Evolutionary conservation across 2,797 vertebrate species (phyloP).

Genomic region (Mormyrus proboscirostris): DNA sequence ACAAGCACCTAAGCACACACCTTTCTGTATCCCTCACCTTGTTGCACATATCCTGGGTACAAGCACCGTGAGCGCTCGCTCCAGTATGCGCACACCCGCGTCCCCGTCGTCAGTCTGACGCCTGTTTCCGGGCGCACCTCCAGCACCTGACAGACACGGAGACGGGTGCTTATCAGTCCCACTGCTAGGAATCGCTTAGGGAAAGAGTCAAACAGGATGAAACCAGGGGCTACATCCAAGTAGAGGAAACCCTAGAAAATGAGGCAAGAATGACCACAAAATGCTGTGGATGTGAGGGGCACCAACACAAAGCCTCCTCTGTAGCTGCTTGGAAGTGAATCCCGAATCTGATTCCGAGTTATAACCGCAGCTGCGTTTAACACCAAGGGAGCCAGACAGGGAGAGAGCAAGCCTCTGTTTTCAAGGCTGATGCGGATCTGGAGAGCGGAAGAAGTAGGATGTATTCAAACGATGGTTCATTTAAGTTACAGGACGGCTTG

Average conservation of each 20-base stretch:
- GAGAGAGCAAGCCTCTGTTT: neutral
- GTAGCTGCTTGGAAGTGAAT: neutral
- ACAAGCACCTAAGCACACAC: slow-evolving; percentile 5
- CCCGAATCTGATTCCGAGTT: neutral
- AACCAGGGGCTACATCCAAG: neutral
- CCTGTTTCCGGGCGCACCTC: slow-evolving; percentile 78
- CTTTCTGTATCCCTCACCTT: slow-evolving; percentile 59
- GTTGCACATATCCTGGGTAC: slow-evolving; percentile 83
- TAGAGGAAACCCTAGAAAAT: neutral
- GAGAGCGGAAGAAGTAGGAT: neutral
- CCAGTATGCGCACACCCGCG: slow-evolving; percentile 92
- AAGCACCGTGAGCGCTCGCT: slow-evolving; percentile 91
- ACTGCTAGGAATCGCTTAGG: neutral
- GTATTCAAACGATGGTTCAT: neutral
- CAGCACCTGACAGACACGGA: slow-evolving; percentile 61
- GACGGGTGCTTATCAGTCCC: neutral
- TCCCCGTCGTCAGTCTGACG: slow-evolving; percentile 70
- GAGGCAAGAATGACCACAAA: neutral
- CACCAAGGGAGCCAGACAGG: slow-evolving; percentile 11
- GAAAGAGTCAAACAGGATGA: neutral
- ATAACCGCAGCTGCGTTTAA: neutral
- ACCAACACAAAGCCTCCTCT: neutral
- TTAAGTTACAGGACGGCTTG: neutral
- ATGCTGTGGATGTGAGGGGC: neutral
- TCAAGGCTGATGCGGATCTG: neutral